Conservation (phyloP, 2,888 invertebrate species). For the Alentia gelatinosa region DNA sequence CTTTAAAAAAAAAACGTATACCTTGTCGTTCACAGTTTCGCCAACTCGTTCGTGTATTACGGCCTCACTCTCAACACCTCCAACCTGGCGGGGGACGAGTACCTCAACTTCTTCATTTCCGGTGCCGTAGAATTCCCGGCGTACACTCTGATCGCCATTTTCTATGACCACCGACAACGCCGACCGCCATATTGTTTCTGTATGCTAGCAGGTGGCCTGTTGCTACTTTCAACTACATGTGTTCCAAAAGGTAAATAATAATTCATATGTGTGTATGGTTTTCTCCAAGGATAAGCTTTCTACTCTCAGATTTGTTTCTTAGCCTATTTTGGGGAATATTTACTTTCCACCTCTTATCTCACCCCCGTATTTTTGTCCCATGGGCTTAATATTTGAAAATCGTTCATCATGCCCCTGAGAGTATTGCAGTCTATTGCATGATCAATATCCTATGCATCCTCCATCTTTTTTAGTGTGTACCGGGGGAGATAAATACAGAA, state of each 20-base stretch:
- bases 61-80: slow-evolving; percentile 55
- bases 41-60: slow-evolving; percentile 53
- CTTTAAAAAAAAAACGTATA: no score
- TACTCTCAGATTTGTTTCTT: neutral
- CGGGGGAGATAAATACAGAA: no score
- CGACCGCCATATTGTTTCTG: neutral
- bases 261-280: neutral
- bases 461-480: no score
- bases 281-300: neutral
- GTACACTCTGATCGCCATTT: neutral
- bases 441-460: neutral
- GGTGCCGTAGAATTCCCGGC: slow-evolving; percentile 56
- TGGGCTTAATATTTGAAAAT: no score
- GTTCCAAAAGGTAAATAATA: slow-evolving; percentile 31
- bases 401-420: neutral
- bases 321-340: neutral
- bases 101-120: slow-evolving; percentile 59
- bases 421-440: neutral
- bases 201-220: neutral
- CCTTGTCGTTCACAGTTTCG: no score
- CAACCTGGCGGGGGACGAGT: slow-evolving; percentile 55
- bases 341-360: neutral
- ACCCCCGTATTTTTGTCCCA: no score
- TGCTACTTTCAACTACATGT: neutral
- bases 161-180: neutral